phyloP scores from a whole-genome alignment of 1,140 invertebrate genomes.

The Lepidurus apus region DNA sequence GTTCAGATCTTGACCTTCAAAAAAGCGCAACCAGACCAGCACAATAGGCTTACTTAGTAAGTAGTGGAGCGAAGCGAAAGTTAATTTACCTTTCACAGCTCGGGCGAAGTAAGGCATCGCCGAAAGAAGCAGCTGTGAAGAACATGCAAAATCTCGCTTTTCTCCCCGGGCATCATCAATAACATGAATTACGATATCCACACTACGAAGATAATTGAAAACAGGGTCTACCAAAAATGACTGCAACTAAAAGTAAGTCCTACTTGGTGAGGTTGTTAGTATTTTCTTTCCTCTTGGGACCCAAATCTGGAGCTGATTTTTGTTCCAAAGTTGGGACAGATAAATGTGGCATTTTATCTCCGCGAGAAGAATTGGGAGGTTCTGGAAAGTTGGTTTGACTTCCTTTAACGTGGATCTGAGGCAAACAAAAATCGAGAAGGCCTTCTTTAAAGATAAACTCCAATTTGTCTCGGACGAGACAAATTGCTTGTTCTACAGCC shows the following conservation, averaged over 20 bases:
- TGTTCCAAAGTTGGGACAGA: not conserved
- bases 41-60: not conserved
- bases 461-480: conserved; percentile 10
- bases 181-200: conserved; percentile 76
- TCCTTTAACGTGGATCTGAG: not conserved
- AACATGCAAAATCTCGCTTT: conserved; percentile 81
- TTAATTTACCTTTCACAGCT: conserved; percentile 59
- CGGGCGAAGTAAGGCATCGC: conserved; percentile 95
- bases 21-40: conserved; percentile 37
- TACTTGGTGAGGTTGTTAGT: not conserved
- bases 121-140: conserved; percentile 71
- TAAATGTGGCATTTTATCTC: not conserved
- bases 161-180: conserved; percentile 79
- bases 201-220: not conserved
- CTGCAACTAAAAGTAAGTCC: not conserved
- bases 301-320: not conserved
- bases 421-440: not conserved
- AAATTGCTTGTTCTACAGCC: not conserved
- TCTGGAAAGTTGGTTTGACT: not conserved
- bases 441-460: not conserved
- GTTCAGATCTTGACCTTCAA: conserved; percentile 67
- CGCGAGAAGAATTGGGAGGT: not conserved
- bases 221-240: not conserved
- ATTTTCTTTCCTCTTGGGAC: not conserved
- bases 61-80: conserved; percentile 43